phyloP scores from a whole-genome alignment of 2,797 vertebrate genomes.

The Hypotaenidia philippensis region DNA sequence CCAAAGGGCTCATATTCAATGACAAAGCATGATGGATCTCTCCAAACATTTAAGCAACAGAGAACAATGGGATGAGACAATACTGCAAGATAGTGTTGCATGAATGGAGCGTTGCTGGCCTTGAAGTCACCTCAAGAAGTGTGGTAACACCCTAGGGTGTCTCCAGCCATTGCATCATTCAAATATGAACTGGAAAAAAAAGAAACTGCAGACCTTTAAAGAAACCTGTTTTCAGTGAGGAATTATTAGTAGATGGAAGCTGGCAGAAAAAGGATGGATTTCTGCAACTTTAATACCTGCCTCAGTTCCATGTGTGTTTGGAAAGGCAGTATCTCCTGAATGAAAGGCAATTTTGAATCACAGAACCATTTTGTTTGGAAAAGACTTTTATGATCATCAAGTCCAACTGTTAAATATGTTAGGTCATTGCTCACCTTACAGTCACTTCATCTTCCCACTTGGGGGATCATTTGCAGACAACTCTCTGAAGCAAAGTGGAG shows the following conservation, averaged over 20 bases:
- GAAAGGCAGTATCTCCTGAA: not conserved
- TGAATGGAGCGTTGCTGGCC: constrained; percentile 52
- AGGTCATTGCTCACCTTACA: not conserved
- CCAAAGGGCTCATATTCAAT: constrained; percentile 3
- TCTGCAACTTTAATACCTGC: not conserved
- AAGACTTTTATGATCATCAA: no score
- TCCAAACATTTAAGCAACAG: constrained; percentile 58
- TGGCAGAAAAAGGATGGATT: constrained; percentile 13
- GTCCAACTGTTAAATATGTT: not conserved
- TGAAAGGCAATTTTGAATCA: not conserved
- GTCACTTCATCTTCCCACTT: not conserved
- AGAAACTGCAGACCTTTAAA: constrained; percentile 27
- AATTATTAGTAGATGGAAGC: not conserved
- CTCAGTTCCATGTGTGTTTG: not conserved
- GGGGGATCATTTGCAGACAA: not conserved
- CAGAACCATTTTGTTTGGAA: no score
- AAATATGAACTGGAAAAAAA: constrained; percentile 7
- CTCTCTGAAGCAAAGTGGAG: not conserved
- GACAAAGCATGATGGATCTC: constrained; percentile 15
- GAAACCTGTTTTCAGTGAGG: not conserved
- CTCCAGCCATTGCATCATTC: constrained; percentile 58
- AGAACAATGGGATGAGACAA: constrained; percentile 54
- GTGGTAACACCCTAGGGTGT: constrained; percentile 65
- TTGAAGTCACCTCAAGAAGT: constrained; percentile 59
- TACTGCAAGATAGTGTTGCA: constrained; percentile 44